A percentile compares a stretch with the other conserved stretches of the same genome.
These are phyloP conservation scores for Bombus confusus DNA, from an alignment of 1,140 invertebrate species.

Conservation along the genomic window DNA sequence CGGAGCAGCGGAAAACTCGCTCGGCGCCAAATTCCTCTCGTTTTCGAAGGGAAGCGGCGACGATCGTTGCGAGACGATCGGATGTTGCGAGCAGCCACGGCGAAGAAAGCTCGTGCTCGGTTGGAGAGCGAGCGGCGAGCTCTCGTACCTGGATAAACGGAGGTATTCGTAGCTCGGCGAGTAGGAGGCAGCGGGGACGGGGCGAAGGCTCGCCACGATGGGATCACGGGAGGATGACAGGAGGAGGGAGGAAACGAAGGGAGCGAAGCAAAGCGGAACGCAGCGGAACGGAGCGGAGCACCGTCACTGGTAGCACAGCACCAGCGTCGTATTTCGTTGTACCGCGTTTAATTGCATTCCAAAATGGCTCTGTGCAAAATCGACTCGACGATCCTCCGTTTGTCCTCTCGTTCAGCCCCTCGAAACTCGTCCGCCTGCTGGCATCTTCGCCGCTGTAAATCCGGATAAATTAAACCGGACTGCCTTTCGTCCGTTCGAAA, in stretches of 20 bases:
- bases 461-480: conserved; percentile 66
- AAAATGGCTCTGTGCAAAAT: conserved; percentile 73
- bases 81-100: no score
- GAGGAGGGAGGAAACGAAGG: neutral
- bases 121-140: no score
- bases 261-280: conserved; percentile 29
- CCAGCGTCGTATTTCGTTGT: conserved; percentile 74
- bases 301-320: conserved; percentile 40
- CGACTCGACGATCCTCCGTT: conserved; percentile 52
- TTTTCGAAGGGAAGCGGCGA: no score
- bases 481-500: conserved; percentile 23
- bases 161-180: conserved; percentile 45
- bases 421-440: conserved; percentile 10
- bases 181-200: conserved; percentile 13
- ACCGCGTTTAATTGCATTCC: conserved; percentile 82
- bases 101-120: no score
- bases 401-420: conserved; percentile 54
- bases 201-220: neutral
- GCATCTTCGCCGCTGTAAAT: conserved; percentile 65
- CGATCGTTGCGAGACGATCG: no score
- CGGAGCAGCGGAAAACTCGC: neutral
- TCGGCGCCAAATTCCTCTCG: no score
- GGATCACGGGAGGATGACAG: neutral
- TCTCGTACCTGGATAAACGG: conserved; percentile 44
- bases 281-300: conserved; percentile 45